Evolutionary conservation across 1,140 invertebrate genomes (phyloP), one percentile per base, ranked within the genome.

Genomic region (Andrena cerasifolii): DNA sequence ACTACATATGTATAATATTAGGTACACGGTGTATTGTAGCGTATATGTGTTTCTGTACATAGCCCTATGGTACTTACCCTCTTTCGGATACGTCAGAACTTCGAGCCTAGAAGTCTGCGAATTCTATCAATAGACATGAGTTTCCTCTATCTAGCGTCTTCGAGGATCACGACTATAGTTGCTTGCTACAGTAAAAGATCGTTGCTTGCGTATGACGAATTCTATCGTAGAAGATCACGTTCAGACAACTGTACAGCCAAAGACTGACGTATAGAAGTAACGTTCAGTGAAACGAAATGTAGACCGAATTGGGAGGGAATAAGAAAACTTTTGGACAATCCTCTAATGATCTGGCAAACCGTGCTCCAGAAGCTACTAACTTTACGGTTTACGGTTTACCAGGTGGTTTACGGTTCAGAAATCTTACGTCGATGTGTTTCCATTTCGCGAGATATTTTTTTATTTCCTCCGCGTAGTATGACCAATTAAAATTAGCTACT

Each of bases 111-210:
- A 78, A 82, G 76, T 28, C 59, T 73, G 62, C 75, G 53, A 84
- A 56, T 83, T 76, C 16, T 87, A 81, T 77, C 87, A 61, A 84
- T 78, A 87, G 83, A 74, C 24, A 16, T 21, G 73, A 79, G 36
- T 80, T 68, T 78, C 26, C 45, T 84, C 33, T 78, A 28, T 51
- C 43, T 78, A 86, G 71, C 49, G 80, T 82, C 74, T 68, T 75
- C 66, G 40, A 86, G 84, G 65, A 80, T 82, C 67, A 75, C 58
- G 61, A 80, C 67, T 82, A 87, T 87, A 89, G 88, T 89, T 89
- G 88, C 88, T 89, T 89, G 88, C 88, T 89, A 85, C 79, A 89
- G 88, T 89, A 89, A 89, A 87, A 80, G 68, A 85, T 76, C 68
- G 26, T 79, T 76, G 61, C 62, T 79, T 80, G 77, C 56, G 70